A percentile compares a stretch with the other conserved stretches of the same genome.
phyloP scores from a whole-genome alignment of 2,888 invertebrate species.

The Acanthoscelides obtectus region DNA sequence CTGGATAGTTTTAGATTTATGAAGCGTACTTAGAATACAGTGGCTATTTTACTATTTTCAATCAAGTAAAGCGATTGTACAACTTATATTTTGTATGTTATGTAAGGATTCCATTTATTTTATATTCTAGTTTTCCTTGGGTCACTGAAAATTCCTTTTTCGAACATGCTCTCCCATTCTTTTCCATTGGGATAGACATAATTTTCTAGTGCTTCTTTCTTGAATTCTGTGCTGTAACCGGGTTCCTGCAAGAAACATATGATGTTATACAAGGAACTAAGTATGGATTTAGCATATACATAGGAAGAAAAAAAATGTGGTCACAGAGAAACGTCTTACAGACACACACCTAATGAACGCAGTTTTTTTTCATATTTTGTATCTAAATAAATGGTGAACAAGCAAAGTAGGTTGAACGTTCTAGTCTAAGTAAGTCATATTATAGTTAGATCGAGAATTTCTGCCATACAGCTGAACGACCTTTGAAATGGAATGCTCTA shows the following conservation, averaged over 20 bases:
- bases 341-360: no score
- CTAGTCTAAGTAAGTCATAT: no score
- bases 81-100: not conserved
- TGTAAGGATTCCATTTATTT: not conserved
- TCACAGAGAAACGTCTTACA: no score
- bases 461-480: no score
- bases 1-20: constrained; percentile 46
- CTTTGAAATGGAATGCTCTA: no score
- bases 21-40: constrained; percentile 21
- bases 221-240: constrained; percentile 81
- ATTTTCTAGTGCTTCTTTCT: constrained; percentile 60
- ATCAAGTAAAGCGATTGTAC: not conserved
- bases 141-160: constrained; percentile 54
- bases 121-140: constrained; percentile 40
- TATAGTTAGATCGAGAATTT: no score
- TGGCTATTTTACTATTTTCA: constrained; percentile 6
- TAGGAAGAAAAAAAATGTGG: not conserved
- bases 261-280: not conserved
- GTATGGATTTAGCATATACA: not conserved
- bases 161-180: constrained; percentile 68
- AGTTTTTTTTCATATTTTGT: no score
- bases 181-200: constrained; percentile 75
- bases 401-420: no score
- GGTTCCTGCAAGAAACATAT: constrained; percentile 52
- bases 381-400: no score